These are phyloP conservation scores for Aphidoletes aphidimyza DNA, from an alignment of 2,888 invertebrate species.

Conservation along the genomic window DNA sequence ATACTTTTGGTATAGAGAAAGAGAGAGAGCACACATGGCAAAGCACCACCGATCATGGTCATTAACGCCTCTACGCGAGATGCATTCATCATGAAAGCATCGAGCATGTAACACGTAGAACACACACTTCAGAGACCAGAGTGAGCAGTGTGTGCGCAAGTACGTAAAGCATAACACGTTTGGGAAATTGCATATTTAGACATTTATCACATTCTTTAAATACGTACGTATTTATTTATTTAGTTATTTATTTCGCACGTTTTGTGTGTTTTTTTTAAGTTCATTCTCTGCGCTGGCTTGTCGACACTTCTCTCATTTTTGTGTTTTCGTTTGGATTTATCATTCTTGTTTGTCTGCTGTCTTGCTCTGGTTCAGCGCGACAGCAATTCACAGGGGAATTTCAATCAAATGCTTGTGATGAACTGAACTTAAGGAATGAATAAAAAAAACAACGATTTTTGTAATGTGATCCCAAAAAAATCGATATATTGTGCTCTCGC, in stretches of 20 bases:
- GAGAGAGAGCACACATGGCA: background rate
- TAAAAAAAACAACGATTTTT: too few species aligned
- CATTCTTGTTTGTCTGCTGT: background rate
- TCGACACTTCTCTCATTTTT: too few species aligned
- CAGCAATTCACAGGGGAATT: too few species aligned
- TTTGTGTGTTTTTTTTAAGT: background rate
- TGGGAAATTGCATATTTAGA: slow-evolving; percentile 54
- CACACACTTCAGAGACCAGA: background rate
- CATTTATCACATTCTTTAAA: slow-evolving; percentile 54
- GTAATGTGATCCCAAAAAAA: background rate
- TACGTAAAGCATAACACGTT: slow-evolving; percentile 43
- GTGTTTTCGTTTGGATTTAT: background rate
- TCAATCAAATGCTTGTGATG: too few species aligned
- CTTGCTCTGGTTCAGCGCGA: background rate
- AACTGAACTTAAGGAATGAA: too few species aligned
- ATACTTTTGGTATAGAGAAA: background rate
- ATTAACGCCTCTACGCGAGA: slow-evolving; percentile 44
- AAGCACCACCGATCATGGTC: slow-evolving; percentile 40
- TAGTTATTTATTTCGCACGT: slow-evolving; percentile 26
- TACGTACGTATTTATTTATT: slow-evolving; percentile 52
- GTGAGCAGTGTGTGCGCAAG: background rate
- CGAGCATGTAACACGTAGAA: slow-evolving; percentile 40
- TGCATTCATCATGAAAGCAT: slow-evolving; percentile 40
- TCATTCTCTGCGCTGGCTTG: too few species aligned
- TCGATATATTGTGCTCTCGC: background rate